These are phyloP conservation scores for Aradus depressus DNA, from an alignment of 2,888 invertebrate genomes.

Conservation along the genomic window DNA sequence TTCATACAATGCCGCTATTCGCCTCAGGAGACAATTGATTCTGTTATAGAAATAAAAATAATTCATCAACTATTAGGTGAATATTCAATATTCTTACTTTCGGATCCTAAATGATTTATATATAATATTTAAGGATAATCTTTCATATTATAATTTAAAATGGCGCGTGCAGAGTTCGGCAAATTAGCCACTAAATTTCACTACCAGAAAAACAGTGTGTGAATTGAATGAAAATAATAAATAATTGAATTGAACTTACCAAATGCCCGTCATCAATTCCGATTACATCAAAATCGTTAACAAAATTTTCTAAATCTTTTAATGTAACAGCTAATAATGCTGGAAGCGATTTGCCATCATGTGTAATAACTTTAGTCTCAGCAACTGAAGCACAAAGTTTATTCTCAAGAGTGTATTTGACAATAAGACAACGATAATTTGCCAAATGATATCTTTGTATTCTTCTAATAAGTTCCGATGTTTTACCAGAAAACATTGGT, in stretches of 20 bases:
- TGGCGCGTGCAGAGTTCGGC: too few species aligned
- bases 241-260: constrained; percentile 37
- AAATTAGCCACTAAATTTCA: too few species aligned
- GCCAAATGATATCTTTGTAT: constrained; percentile 43
- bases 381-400: constrained; percentile 36
- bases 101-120: too few species aligned
- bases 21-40: too few species aligned
- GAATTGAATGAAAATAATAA: too few species aligned
- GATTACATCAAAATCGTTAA: constrained; percentile 39
- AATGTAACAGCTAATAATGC: constrained; percentile 38
- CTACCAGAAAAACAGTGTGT: too few species aligned
- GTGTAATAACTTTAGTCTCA: constrained; percentile 39
- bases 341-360: constrained; percentile 40
- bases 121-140: too few species aligned
- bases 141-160: too few species aligned
- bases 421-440: constrained; percentile 41
- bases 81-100: too few species aligned
- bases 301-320: constrained; percentile 19
- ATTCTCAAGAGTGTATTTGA: constrained; percentile 42
- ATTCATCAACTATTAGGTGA: too few species aligned
- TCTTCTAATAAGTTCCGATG: constrained; percentile 44
- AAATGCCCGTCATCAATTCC: constrained; percentile 52
- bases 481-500: constrained; percentile 48
- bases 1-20: too few species aligned
- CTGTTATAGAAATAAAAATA: too few species aligned